Evolutionary conservation across 2,113 vertebrate species (phyloP).

Genomic region (Mus spicilegus): DNA sequence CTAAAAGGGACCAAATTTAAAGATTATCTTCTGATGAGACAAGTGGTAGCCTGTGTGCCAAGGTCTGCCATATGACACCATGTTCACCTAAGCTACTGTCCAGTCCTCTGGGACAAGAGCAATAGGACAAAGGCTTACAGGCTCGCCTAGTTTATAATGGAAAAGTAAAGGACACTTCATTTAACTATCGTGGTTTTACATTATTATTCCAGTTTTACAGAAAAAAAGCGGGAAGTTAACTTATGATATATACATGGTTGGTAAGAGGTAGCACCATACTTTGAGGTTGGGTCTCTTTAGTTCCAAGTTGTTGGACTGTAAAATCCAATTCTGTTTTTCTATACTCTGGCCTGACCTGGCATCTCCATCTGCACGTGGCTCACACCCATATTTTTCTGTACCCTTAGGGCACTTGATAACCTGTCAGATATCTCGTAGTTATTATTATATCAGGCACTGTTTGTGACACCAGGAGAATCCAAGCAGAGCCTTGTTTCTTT

Average conservation of each 20-base stretch:
- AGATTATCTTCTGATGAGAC: neutral
- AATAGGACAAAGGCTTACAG: neutral
- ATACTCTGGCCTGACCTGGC: neutral
- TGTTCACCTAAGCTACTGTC: neutral
- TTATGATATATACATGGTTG: neutral
- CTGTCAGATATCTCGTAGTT: neutral
- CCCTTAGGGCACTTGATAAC: neutral
- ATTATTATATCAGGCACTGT: neutral
- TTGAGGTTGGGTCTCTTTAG: neutral
- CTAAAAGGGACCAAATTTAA: neutral
- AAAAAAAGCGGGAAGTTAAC: constrained; percentile 7
- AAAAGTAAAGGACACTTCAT: neutral
- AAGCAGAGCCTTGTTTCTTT: neutral
- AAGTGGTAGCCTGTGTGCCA: neutral
- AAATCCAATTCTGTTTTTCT: neutral
- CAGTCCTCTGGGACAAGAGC: neutral
- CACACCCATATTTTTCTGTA: neutral
- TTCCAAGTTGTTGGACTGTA: neutral
- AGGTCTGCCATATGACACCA: too few relatives aligned
- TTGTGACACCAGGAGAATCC: constrained; percentile 1
- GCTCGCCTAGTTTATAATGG: neutral
- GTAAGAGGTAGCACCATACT: neutral
- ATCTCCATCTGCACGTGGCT: neutral
- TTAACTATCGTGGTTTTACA: neutral
- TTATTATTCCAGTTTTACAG: neutral